phyloP scores from a whole-genome alignment of 1,140 invertebrate species.

The Telenomus remus region DNA sequence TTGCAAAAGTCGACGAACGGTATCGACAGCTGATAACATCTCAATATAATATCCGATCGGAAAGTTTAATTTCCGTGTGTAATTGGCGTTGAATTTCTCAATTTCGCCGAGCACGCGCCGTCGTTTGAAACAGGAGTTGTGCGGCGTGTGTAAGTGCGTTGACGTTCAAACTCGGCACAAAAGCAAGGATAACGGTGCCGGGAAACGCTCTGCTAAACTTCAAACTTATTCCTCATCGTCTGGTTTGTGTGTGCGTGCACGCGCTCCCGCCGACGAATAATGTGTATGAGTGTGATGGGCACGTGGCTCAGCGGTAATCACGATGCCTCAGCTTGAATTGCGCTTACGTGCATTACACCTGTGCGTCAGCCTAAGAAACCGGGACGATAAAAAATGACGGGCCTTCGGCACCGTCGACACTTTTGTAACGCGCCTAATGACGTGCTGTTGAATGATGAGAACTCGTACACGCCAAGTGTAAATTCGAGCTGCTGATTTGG shows the following conservation, averaged over 20 bases:
- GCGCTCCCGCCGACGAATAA: conserved; percentile 7
- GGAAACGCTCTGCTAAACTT: conserved; percentile 68
- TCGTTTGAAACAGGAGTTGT: conserved; percentile 45
- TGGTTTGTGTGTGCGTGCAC: conserved; percentile 1
- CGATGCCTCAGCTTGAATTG: conserved; percentile 1
- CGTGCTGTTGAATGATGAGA: conserved; percentile 11
- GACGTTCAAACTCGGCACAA: conserved; percentile 48
- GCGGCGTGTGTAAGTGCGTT: conserved; percentile 52
- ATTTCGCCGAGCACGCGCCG: conserved; percentile 46
- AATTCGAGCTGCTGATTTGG: not conserved
- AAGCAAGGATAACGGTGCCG: conserved; percentile 66
- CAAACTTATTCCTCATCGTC: conserved; percentile 57
- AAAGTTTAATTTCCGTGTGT: conserved; percentile 32
- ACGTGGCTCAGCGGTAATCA: conserved; percentile 29
- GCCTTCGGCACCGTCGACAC: conserved; percentile 19
- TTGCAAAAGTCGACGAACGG: not conserved
- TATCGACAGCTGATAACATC: not conserved
- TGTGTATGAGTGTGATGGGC: conserved; percentile 23
- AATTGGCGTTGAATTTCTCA: conserved; percentile 49
- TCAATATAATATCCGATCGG: conserved; percentile 7
- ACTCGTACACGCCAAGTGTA: conserved; percentile 2
- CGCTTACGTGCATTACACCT: conserved; percentile 31
- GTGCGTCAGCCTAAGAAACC: conserved; percentile 16
- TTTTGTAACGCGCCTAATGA: conserved; percentile 9
- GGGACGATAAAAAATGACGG: conserved; percentile 21